Conservation (phyloP, 2,113 vertebrate species). For the Petaurus breviceps region DNA sequence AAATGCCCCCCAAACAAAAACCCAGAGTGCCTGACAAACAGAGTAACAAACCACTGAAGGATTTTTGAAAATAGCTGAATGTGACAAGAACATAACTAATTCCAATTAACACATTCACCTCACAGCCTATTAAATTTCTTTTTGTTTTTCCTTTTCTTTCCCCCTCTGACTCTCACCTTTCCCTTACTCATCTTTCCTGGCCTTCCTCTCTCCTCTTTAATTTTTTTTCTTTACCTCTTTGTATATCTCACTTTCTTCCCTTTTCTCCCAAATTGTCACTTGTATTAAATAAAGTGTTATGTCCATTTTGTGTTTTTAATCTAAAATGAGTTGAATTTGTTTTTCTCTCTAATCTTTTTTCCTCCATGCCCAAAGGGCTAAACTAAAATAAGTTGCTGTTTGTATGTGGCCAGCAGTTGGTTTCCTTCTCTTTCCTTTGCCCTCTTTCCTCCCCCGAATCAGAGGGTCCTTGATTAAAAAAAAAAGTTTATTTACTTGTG, state of each 20-base stretch:
- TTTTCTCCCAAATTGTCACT: not conserved
- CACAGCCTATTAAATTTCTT: not conserved
- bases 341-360: not conserved
- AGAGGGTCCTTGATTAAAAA: not conserved
- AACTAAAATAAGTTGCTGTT: not conserved
- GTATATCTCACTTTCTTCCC: not conserved
- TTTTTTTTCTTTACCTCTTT: not conserved
- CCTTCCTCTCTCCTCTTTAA: not conserved
- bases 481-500: not conserved
- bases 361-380: not conserved
- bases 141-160: not conserved
- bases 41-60: not conserved
- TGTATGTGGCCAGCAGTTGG: not conserved
- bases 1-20: not conserved
- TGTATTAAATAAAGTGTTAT: conserved; percentile 16
- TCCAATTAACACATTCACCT: not conserved
- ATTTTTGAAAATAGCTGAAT: conserved; percentile 39
- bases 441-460: accelerated
- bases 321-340: conserved; percentile 17
- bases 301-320: not conserved
- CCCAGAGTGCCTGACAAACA: not conserved
- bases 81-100: conserved; percentile 47
- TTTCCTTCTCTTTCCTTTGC: not conserved
- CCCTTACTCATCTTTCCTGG: not conserved
- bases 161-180: not conserved